phyloP scores from a whole-genome alignment of 2,797 vertebrate species.

The Hipposideros larvatus region DNA sequence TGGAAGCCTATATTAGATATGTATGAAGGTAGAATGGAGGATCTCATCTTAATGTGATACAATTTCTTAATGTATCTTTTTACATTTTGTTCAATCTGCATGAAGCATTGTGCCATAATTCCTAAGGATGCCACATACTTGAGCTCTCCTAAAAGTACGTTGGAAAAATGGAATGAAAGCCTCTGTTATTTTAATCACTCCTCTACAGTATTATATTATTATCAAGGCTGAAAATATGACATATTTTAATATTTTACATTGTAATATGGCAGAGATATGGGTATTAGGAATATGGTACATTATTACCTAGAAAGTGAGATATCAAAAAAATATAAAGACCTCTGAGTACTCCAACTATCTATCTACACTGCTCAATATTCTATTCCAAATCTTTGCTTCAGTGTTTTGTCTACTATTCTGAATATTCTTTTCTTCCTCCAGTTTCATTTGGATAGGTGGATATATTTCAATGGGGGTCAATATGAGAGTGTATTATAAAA shows the following conservation, averaged over 20 bases:
- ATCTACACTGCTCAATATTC: not conserved
- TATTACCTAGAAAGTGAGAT: not conserved
- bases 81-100: slow-evolving; percentile 1
- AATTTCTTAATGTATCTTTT: not conserved
- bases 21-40: not conserved
- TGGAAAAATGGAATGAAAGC: not conserved
- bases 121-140: not conserved
- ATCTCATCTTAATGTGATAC: not conserved
- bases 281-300: not conserved
- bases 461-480: not conserved
- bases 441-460: not conserved
- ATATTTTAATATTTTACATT: not conserved
- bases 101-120: not conserved
- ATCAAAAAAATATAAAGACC: not conserved
- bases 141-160: not conserved
- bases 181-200: not conserved
- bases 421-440: not conserved
- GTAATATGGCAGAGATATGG: not conserved
- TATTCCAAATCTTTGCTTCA: not conserved
- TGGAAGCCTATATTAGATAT: not conserved
- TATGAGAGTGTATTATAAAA: not conserved
- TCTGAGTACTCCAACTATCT: not conserved
- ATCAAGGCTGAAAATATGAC: not conserved
- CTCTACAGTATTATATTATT: not conserved
- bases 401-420: not conserved